Evolutionary conservation across 1,140 invertebrate species (phyloP).

Genomic region (Dendroctonus ponderosae): DNA sequence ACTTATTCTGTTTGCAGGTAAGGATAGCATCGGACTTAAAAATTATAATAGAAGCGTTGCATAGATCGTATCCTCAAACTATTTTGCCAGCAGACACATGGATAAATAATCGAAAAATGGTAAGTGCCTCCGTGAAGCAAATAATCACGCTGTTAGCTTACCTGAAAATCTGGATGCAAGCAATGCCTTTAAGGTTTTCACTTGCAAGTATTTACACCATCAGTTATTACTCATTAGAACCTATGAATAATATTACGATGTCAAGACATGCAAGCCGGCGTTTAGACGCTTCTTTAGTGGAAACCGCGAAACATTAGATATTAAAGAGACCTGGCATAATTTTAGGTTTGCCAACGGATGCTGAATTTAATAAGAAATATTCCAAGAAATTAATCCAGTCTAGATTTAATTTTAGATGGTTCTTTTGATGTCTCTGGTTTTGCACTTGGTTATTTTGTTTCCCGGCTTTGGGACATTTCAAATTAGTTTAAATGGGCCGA

Average conservation of each 20-base stretch:
- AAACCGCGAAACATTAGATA: slow-evolving; percentile 19
- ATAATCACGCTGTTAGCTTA: background rate
- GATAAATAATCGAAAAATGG: background rate
- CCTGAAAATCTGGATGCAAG: background rate
- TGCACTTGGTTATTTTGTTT: slow-evolving; percentile 16
- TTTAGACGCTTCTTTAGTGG: slow-evolving; percentile 10
- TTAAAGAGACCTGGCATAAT: slow-evolving; percentile 24
- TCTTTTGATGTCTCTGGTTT: slow-evolving; percentile 43
- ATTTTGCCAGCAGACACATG: too few relatives aligned
- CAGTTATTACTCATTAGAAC: background rate
- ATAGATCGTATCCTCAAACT: too few relatives aligned
- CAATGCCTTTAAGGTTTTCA: background rate
- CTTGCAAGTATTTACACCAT: background rate
- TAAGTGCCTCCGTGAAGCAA: background rate
- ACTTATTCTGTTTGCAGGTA: too few relatives aligned
- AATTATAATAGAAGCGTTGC: too few relatives aligned
- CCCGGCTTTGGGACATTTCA: slow-evolving; percentile 25
- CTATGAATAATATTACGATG: background rate
- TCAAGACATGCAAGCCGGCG: background rate
- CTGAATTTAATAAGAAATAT: slow-evolving; percentile 43
- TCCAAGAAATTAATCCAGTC: slow-evolving; percentile 47
- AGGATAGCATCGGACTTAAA: too few relatives aligned
- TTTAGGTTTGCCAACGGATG: slow-evolving; percentile 38
- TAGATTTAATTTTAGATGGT: slow-evolving; percentile 46
- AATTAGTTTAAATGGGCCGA: slow-evolving; percentile 24